Percentiles rank a stretch among this genome's conserved stretches.
Evolutionary conservation across 1,140 invertebrate genomes (phyloP).

Genomic region (Linepithema humile): DNA sequence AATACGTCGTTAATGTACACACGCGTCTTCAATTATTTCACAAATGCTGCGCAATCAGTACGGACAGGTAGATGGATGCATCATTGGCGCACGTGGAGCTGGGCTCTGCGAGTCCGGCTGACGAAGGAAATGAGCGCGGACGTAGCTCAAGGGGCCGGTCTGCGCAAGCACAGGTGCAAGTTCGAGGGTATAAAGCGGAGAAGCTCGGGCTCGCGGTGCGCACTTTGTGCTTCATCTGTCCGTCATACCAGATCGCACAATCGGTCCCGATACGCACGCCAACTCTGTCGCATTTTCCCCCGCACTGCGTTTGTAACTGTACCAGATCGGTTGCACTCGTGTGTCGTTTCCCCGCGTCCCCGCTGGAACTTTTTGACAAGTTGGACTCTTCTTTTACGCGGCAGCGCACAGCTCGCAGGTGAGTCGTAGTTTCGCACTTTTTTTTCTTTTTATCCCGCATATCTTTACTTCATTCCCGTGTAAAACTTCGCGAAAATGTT

Average conservation of each 20-base stretch:
- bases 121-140: conserved; percentile 54
- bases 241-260: conserved; percentile 69
- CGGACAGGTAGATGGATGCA: neutral
- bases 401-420: conserved; percentile 9
- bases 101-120: neutral
- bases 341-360: neutral
- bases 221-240: conserved; percentile 81
- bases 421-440: neutral
- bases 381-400: conserved; percentile 17
- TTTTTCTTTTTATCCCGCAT: neutral
- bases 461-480: neutral
- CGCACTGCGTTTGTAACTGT: neutral
- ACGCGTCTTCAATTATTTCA: conserved; percentile 13
- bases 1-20: neutral
- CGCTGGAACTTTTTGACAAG: conserved; percentile 3
- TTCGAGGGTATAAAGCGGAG: conserved; percentile 80
- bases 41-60: conserved; percentile 32
- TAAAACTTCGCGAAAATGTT: neutral
- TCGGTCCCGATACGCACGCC: neutral
- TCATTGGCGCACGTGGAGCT: conserved; percentile 43
- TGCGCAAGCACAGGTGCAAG: conserved; percentile 81
- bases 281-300: neutral
- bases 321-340: neutral
- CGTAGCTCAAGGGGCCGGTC: conserved; percentile 67
- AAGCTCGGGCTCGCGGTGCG: conserved; percentile 76